Conservation (phyloP, 2,797 vertebrate genomes). For the Parauchenoglanis ngamensis region DNA sequence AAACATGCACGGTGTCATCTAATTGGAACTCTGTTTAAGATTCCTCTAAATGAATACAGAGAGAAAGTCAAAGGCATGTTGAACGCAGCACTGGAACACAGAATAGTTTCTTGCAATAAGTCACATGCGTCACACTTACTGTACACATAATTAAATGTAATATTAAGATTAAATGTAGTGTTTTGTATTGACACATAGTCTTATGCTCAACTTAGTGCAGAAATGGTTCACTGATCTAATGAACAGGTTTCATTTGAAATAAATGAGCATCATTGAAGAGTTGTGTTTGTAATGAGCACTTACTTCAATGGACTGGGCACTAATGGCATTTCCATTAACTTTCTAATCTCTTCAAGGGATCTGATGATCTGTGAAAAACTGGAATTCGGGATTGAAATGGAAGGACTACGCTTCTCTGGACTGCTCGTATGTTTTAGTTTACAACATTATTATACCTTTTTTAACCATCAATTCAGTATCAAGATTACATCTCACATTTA, state of each 20-base stretch:
- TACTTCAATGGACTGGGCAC: neutral
- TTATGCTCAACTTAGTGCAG: neutral
- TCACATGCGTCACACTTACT: neutral
- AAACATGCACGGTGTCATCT: neutral
- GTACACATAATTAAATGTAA: neutral
- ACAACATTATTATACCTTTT: neutral
- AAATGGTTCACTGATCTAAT: neutral
- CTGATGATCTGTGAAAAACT: conserved; percentile 1
- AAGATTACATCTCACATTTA: neutral
- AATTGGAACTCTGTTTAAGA: neutral
- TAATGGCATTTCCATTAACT: neutral
- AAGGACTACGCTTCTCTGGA: neutral
- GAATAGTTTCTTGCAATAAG: neutral
- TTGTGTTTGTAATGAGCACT: neutral
- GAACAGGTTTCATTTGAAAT: neutral
- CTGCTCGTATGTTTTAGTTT: neutral
- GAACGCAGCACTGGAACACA: neutral
- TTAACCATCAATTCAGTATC: neutral
- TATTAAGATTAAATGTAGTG: neutral
- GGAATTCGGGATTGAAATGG: neutral
- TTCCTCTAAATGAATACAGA: neutral
- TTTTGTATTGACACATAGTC: neutral
- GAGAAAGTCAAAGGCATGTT: neutral
- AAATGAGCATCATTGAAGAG: neutral
- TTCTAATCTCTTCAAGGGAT: neutral